phyloP scores from a whole-genome alignment of 2,797 vertebrate genomes.

The Pangasius djambal region DNA sequence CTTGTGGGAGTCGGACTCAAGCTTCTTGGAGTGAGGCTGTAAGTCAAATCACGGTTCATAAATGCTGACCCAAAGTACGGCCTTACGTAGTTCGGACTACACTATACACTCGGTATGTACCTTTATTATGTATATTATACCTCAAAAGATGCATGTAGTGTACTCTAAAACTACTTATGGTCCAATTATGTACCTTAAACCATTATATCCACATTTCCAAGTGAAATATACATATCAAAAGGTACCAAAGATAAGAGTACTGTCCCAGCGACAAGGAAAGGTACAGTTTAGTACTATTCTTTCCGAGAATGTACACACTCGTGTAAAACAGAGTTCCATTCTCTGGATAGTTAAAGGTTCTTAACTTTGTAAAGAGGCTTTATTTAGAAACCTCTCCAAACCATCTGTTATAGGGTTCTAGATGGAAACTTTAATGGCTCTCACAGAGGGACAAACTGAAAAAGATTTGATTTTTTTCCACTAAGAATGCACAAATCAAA shows the following conservation, averaged over 20 bases:
- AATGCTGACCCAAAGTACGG: conserved; percentile 66
- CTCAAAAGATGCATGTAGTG: not conserved
- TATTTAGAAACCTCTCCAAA: not conserved
- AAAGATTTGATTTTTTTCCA: not conserved
- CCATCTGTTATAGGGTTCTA: not conserved
- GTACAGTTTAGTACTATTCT: not conserved
- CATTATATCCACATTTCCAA: not conserved
- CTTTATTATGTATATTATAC: not conserved
- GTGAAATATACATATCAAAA: not conserved
- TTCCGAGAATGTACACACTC: not conserved
- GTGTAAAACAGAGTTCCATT: not conserved
- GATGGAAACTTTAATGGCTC: not conserved
- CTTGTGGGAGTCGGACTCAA: conserved; percentile 99
- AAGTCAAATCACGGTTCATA: conserved; percentile 89
- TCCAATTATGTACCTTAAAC: not conserved
- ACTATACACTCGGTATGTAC: not conserved
- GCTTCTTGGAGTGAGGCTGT: conserved; percentile 98
- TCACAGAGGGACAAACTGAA: not conserved
- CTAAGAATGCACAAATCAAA: not conserved
- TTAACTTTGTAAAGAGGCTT: not conserved
- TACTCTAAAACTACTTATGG: not conserved
- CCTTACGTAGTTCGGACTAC: conserved; percentile 22
- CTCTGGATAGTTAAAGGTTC: not conserved
- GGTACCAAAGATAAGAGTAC: not conserved
- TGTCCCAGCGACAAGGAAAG: not conserved